Evolutionary conservation across 2,113 vertebrate genomes (phyloP).

Genomic region (Ictalurus furcatus): DNA sequence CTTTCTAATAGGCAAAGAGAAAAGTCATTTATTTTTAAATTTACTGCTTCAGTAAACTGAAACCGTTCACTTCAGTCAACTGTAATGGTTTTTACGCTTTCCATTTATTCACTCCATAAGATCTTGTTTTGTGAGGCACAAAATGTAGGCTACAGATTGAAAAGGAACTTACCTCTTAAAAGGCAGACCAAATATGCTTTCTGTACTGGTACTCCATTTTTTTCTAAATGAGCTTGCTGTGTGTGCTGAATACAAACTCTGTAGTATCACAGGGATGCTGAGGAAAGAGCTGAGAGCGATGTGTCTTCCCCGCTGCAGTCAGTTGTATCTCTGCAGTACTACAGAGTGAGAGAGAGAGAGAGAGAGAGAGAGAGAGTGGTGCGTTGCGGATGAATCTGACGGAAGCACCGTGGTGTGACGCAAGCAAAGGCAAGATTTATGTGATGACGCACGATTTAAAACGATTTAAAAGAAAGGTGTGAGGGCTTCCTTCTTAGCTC

Average conservation of each 20-base stretch:
- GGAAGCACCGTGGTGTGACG: constrained; percentile 50
- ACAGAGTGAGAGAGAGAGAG: constrained; percentile 50
- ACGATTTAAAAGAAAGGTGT: not conserved
- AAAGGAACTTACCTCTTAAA: constrained; percentile 68
- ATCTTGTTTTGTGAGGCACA: not conserved
- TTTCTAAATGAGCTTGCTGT: constrained; percentile 47
- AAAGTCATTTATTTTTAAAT: not conserved
- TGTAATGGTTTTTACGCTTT: no score
- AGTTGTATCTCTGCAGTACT: constrained; percentile 74
- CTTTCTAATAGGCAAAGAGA: not conserved
- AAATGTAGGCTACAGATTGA: constrained; percentile 24
- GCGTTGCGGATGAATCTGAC: constrained; percentile 47
- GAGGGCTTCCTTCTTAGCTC: not conserved
- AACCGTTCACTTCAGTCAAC: no score
- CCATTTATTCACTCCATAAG: not conserved
- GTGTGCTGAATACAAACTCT: constrained; percentile 33
- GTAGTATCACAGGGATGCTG: constrained; percentile 57
- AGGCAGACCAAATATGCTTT: constrained; percentile 50
- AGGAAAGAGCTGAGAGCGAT: constrained; percentile 60
- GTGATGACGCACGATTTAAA: constrained; percentile 7
- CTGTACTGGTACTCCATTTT: constrained; percentile 61
- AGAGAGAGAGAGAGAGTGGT: constrained; percentile 33
- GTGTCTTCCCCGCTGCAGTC: constrained; percentile 64
- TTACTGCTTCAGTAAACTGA: not conserved
- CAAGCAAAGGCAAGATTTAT: constrained; percentile 3